A percentile compares a stretch with the other conserved stretches of the same genome.
phyloP scores from a whole-genome alignment of 2,888 invertebrate species.

The Oscheius sp. region DNA sequence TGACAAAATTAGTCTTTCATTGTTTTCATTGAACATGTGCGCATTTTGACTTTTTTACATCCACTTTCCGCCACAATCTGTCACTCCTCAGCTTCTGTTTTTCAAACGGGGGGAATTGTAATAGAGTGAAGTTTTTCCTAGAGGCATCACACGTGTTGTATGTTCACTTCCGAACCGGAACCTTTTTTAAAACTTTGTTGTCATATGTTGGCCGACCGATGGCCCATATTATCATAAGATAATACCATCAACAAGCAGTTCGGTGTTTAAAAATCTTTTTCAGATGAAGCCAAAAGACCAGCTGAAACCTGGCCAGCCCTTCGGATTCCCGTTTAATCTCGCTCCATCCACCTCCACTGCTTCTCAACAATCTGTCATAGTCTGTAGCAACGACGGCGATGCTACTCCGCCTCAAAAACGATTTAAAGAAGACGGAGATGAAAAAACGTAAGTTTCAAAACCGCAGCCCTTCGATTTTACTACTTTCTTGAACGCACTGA shows the following conservation, averaged over 20 bases:
- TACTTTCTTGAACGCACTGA: conserved; percentile 4
- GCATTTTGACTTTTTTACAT: background rate
- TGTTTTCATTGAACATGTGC: no score
- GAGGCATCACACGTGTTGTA: no score
- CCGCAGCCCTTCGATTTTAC: background rate
- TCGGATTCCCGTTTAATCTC: conserved; percentile 24
- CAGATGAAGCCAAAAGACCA: conserved; percentile 18
- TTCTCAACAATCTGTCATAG: conserved; percentile 39
- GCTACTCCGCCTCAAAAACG: conserved; percentile 36
- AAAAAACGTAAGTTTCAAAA: conserved; percentile 13
- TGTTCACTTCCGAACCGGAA: no score
- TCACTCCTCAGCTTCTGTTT: background rate
- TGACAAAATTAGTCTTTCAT: background rate
- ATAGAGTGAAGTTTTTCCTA: no score
- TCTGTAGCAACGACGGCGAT: conserved; percentile 27
- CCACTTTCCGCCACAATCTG: background rate
- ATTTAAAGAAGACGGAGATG: conserved; percentile 33
- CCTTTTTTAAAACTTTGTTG: no score
- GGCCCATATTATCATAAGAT: no score
- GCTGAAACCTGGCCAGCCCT: background rate
- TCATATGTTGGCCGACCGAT: no score
- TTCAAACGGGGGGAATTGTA: no score
- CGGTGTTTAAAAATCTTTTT: no score
- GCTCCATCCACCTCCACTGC: conserved; percentile 35
- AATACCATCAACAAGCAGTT: no score